Evolutionary conservation across 2,888 invertebrate genomes (phyloP), one percentile per base, ranked within the genome.

Genomic region (Tryphoninae sp.): DNA sequence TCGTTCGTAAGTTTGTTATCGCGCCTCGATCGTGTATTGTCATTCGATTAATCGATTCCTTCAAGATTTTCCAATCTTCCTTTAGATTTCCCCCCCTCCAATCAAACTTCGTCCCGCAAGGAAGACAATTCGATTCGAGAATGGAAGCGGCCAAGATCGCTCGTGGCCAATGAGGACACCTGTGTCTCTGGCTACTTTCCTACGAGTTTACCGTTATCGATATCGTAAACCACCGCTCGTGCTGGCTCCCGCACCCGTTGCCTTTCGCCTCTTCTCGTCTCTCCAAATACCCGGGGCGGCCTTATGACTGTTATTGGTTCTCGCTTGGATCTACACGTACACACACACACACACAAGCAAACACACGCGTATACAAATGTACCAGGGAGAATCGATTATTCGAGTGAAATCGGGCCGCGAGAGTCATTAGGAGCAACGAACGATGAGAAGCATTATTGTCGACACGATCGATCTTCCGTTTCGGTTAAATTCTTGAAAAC

Each of bases 171-270:
- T 82, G 84, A 80, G 82, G 82, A 84, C 84, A 84, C 84, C 84
- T 84, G 84, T 80, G 68, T 68, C 65, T 16, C 76, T 19, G 68
- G 82, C 78, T 84, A 83, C 85, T 84, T 85, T 84, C 85, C 81
- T 83, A 82, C 81, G 81, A 80, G 59, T 85, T 72, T 84, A 85
- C 85, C 85, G 85, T 85, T 85, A 85, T 79, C 80, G 81, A 84
- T 84, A 84, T 83, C 83, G 77, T 84, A 82, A 85, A 80, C 75
- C 82, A 81, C 81, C 58, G 79, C 82, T 82, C 79, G 78, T 79
- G 78, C 79, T n/a, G 13, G 13, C 23, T 11, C 76, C 67, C 78
- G 61, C 73, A 55, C 55, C 62, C 16, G 40, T 76, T 74, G 74
- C 74, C 64, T 55, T 19, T 9, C 16, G 19, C 19, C 55, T 55